Evolutionary conservation across 2,113 vertebrate genomes (phyloP).

Genomic region (Embiotoca jacksoni): DNA sequence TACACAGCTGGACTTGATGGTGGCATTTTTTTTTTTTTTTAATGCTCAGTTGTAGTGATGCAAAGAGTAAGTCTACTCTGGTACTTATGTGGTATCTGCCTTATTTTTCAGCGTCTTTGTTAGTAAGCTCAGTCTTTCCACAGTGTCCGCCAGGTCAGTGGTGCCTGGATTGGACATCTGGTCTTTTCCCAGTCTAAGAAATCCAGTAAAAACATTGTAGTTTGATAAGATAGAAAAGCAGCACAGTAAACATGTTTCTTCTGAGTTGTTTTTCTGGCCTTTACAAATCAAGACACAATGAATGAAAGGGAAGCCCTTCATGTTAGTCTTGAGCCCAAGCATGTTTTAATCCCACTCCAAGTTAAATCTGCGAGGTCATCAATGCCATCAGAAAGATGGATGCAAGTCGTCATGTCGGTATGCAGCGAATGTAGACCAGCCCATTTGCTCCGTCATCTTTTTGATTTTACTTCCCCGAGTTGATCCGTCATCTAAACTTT

Average conservation of each 20-base stretch:
- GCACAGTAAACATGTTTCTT: neutral
- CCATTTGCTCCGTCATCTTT: neutral
- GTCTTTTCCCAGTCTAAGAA: conserved; percentile 15
- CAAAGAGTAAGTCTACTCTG: conserved; percentile 20
- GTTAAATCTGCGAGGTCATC: conserved; percentile 54
- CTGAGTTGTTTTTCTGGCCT: neutral
- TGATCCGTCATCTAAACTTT: neutral
- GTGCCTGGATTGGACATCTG: conserved; percentile 47
- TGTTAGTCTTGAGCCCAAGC: neutral
- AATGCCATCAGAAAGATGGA: conserved; percentile 33
- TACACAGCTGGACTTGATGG: conserved; percentile 25
- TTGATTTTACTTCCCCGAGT: neutral
- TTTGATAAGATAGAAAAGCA: conserved; percentile 68
- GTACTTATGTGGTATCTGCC: conserved; percentile 29
- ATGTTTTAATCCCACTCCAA: neutral
- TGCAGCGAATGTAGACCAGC: conserved; percentile 26
- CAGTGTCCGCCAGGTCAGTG: conserved; percentile 63
- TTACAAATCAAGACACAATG: neutral
- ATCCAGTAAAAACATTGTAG: conserved; percentile 57
- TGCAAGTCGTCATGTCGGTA: conserved; percentile 41
- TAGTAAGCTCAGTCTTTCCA: conserved; percentile 75
- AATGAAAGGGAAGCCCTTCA: neutral
- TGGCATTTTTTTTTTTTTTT: conserved; percentile 19
- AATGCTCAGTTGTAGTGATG: conserved; percentile 15
- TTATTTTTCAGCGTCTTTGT: conserved; percentile 49